Percentiles rank a stretch among this genome's conserved stretches.
Evolutionary conservation across 1,140 invertebrate genomes (phyloP).

Genomic region (Arctopsyche grandis): DNA sequence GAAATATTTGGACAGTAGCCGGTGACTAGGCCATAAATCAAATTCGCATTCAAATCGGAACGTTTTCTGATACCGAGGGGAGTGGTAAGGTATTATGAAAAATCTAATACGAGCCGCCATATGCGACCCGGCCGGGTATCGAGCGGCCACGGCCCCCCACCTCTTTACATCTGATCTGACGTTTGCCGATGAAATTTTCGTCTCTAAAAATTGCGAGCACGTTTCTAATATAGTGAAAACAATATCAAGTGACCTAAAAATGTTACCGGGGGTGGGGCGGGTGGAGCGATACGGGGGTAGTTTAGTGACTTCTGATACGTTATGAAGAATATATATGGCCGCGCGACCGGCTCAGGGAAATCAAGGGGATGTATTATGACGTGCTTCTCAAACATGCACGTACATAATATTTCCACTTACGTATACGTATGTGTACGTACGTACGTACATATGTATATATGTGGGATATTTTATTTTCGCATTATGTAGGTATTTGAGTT

Average conservation of each 20-base stretch:
- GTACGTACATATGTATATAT: no score
- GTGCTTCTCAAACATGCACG: neutral
- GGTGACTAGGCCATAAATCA: conserved; percentile 7
- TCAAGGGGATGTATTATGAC: conserved; percentile 40
- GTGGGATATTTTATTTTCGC: no score
- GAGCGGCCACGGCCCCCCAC: conserved; percentile 9
- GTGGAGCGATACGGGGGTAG: conserved; percentile 51
- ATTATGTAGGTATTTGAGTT: no score
- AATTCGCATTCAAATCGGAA: conserved; percentile 19
- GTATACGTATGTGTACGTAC: neutral
- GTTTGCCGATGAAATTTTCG: conserved; percentile 55
- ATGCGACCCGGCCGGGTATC: conserved; percentile 26
- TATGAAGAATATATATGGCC: conserved; percentile 54
- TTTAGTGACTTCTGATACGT: conserved; percentile 55
- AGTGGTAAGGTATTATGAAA: conserved; percentile 15
- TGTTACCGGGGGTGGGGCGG: conserved; percentile 39
- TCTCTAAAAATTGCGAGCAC: conserved; percentile 56
- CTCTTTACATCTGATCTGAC: conserved; percentile 53
- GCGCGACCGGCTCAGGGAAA: conserved; percentile 45
- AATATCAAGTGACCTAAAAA: conserved; percentile 56
- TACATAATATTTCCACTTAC: neutral
- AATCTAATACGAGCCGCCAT: conserved; percentile 21
- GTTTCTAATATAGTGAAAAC: conserved; percentile 56
- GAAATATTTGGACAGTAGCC: conserved; percentile 23
- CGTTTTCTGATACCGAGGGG: neutral